These are phyloP conservation scores for Scortum barcoo DNA, from an alignment of 2,113 vertebrate genomes.

Conservation along the genomic window DNA sequence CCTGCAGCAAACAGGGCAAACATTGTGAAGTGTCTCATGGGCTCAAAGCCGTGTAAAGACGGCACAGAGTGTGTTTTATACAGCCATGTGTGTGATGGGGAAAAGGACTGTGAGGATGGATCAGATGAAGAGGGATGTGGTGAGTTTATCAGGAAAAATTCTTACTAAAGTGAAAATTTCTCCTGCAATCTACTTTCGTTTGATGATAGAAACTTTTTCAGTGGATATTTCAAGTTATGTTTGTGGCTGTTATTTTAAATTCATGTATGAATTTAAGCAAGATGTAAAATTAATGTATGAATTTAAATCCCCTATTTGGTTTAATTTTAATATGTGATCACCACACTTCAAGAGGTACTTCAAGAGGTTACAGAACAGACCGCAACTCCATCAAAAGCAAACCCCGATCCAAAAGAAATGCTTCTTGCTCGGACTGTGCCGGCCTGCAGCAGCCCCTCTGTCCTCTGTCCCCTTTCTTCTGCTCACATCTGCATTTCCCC, in stretches of 20 bases:
- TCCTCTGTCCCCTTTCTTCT: constrained; percentile 81
- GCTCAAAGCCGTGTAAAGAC: constrained; percentile 79
- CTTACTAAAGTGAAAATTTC: no score
- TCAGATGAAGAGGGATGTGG: constrained; percentile 87
- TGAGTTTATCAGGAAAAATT: constrained; percentile 21
- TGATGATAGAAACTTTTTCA: background rate
- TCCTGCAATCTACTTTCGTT: background rate
- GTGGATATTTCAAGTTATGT: background rate
- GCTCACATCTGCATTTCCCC: constrained; percentile 79
- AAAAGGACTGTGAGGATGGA: constrained; percentile 87
- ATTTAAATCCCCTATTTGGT: background rate
- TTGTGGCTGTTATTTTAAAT: background rate
- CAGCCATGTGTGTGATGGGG: constrained; percentile 87
- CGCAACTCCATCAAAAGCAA: background rate
- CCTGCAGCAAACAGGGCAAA: background rate
- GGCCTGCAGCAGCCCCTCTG: constrained; percentile 79
- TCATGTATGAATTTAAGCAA: no score
- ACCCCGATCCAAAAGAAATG: background rate
- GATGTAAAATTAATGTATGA: no score
- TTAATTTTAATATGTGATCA: background rate
- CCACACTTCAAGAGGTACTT: constrained; percentile 72
- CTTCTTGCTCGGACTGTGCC: background rate
- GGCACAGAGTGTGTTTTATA: constrained; percentile 82
- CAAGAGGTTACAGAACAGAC: constrained; percentile 78
- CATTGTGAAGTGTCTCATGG: constrained; percentile 67